These are phyloP conservation scores for Rhizomys pruinosus DNA, from an alignment of 2,113 vertebrate species.

Conservation along the genomic window DNA sequence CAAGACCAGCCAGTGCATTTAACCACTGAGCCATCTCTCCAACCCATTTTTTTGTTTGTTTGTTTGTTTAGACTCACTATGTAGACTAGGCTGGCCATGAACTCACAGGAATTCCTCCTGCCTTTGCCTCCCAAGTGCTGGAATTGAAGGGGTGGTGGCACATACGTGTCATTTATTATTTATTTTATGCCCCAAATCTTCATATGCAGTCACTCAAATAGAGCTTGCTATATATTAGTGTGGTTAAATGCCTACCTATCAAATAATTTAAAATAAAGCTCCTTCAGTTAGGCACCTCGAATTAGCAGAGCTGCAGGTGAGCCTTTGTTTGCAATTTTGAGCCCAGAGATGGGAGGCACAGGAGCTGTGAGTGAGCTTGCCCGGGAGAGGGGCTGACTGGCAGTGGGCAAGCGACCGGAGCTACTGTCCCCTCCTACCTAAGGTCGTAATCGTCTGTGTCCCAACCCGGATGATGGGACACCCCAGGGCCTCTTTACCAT, in stretches of 20 bases:
- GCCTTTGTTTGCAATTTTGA: not conserved
- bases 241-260: not conserved
- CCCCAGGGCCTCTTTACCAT: not conserved
- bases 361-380: not conserved
- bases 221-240: not conserved
- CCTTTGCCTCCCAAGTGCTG: not conserved
- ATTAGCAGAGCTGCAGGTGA: not conserved
- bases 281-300: not conserved
- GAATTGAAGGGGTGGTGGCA: not conserved
- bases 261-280: constrained; percentile 6
- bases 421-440: not conserved
- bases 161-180: not conserved
- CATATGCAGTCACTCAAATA: not conserved
- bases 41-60: not conserved
- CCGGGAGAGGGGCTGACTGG: not conserved
- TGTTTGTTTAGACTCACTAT: too few species aligned
- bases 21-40: not conserved
- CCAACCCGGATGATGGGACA: not conserved
- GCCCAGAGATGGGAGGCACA: not conserved
- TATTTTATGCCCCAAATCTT: not conserved
- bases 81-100: too few species aligned
- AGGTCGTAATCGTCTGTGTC: not conserved
- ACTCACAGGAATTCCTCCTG: not conserved
- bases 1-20: not conserved
- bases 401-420: not conserved